A percentile compares a stretch with the other conserved stretches of the same genome.
Conservation (phyloP, 2,888 invertebrate genomes). For the Apeira syringaria region DNA sequence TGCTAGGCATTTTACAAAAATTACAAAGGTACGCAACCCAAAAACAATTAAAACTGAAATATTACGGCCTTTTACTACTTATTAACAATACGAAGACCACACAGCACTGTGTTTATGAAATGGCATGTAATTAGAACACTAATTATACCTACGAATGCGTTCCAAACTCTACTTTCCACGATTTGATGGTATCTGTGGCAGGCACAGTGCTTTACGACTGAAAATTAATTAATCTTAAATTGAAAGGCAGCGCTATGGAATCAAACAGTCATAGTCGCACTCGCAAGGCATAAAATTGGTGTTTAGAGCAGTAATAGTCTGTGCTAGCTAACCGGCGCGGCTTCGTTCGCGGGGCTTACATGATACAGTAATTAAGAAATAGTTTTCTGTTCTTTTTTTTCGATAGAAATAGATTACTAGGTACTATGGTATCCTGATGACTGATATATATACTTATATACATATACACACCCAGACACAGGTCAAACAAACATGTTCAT, state of each 20-base stretch:
- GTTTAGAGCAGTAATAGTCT: constrained; percentile 45
- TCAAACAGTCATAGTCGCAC: constrained; percentile 42
- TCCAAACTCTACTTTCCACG: constrained; percentile 29
- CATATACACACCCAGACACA: too few species aligned
- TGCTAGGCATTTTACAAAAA: constrained; percentile 26
- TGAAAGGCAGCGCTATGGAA: constrained; percentile 51
- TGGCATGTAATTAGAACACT: constrained; percentile 39
- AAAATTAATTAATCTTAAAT: constrained; percentile 62
- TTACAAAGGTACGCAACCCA: constrained; percentile 20
- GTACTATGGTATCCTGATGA: too few species aligned
- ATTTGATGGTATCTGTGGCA: constrained; percentile 37
- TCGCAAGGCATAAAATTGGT: constrained; percentile 69
- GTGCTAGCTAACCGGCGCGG: neutral
- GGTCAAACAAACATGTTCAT: too few species aligned
- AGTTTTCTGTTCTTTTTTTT: too few species aligned
- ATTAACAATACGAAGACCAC: constrained; percentile 37
- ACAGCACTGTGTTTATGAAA: constrained; percentile 36
- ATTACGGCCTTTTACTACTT: constrained; percentile 25
- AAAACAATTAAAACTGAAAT: constrained; percentile 32
- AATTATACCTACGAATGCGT: constrained; percentile 36
- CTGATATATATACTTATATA: too few species aligned
- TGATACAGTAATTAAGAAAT: too few species aligned
- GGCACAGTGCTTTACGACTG: constrained; percentile 41
- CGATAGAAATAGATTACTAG: too few species aligned
- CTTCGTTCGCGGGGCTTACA: too few species aligned